Base-by-base conservation (phyloP, 2,888 invertebrate species). In the Drosophila meridionalis region DNA sequence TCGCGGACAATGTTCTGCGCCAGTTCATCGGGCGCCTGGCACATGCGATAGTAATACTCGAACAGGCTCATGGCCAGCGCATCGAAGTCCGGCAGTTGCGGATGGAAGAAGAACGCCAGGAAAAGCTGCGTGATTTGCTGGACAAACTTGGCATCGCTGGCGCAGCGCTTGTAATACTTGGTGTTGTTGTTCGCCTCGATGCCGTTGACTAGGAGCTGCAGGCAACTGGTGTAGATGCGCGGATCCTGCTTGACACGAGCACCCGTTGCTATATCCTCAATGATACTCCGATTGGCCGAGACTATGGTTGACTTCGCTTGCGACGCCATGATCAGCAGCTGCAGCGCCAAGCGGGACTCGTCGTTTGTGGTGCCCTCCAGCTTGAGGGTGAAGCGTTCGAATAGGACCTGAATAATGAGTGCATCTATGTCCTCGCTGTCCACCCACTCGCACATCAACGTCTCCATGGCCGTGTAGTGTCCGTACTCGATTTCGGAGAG, bases 371-470 rank as follows among this genome's bases (percentile, higher is more conserved):
- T 96, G 4, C 95, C 95, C 47, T 96, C 95, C 12, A 95, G 94
- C 90, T 96, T 96, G 85, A 96, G 94, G 0, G 97, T 95, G 91
- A 97, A 97, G 87, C 95, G 95, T 92, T 98, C 97, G 96, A 98
- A 98, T 69, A 98, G 94, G 12, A 97, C 95, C 94, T 97, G 94
- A 69, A 94, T 94, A 48, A 94, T 94, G 28, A 93, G 91, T 55
- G 94, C 94, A 78, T 94, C 94, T 11, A 96, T 92, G 48, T 94
- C 94, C 5, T 94, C 95, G 40, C 94, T 93, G 55, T 93, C 91
- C 3, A 95, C 94, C 94, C 96, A 95, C 89, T 95, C 94, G 14
- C 94, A 92, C 50, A 96, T 94, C 69, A 96, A 92, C 74, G 94
- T 93, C 78, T 95, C 95, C 72, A 96, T 92, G 14, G 96, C 95